phyloP scores from a whole-genome alignment of 2,888 invertebrate genomes.

The Bembecia ichneumoniformis region DNA sequence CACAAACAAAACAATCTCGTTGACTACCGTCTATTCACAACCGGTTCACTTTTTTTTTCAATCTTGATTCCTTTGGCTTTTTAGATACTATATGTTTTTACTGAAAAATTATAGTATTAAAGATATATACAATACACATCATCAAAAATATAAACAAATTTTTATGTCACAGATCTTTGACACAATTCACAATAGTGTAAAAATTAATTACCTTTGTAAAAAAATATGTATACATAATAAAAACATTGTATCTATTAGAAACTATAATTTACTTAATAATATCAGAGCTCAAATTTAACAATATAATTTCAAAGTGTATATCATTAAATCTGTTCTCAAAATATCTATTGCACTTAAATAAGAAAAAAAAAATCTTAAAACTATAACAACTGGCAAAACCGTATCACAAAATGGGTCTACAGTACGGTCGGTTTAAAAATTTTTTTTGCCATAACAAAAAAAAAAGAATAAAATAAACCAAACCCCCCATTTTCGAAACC shows the following conservation, averaged over 20 bases:
- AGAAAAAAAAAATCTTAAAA: background rate
- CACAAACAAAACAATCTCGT: conserved; percentile 47
- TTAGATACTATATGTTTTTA: conserved; percentile 18
- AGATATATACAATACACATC: background rate
- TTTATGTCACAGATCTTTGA: conserved; percentile 15
- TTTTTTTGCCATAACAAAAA: no score
- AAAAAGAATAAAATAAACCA: no score
- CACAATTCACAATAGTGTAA: conserved; percentile 21
- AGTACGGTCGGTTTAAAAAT: background rate
- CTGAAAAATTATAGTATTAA: background rate
- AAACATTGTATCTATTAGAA: conserved; percentile 18
- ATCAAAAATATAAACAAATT: background rate
- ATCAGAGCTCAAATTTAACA: background rate
- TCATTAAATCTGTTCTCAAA: no score
- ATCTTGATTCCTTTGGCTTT: conserved; percentile 57
- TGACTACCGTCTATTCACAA: conserved; percentile 48
- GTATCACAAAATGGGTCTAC: background rate
- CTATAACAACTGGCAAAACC: background rate
- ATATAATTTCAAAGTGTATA: no score
- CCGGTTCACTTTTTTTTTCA: conserved; percentile 32
- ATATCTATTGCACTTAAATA: no score
- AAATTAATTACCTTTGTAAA: conserved; percentile 12
- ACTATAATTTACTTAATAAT: conserved; percentile 2
- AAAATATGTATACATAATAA: conserved; percentile 23
- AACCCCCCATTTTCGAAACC: no score